These are phyloP conservation scores for Hyles vespertilio DNA, from an alignment of 1,140 invertebrate genomes.

Conservation along the genomic window DNA sequence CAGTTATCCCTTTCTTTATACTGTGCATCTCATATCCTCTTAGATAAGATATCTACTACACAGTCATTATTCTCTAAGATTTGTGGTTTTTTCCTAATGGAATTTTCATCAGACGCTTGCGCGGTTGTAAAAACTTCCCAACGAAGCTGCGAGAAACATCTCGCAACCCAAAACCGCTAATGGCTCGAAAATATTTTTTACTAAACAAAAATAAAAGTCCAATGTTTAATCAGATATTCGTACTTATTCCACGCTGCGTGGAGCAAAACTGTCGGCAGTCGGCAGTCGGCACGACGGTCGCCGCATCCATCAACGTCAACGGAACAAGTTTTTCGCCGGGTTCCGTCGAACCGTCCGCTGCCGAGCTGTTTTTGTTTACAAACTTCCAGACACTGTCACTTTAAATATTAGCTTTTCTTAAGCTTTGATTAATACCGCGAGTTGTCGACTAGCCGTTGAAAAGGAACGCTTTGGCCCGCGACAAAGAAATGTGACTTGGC, in stretches of 20 bases:
- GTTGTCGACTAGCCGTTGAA: constrained; percentile 7
- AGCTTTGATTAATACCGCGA: constrained; percentile 30
- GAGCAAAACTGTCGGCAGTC: constrained; percentile 17
- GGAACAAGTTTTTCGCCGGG: constrained; percentile 59
- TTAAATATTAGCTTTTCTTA: constrained; percentile 43
- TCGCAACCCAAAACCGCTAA: too few species aligned
- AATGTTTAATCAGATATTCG: neutral
- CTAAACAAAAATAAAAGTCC: too few species aligned
- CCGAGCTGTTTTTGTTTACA: constrained; percentile 53
- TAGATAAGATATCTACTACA: too few species aligned
- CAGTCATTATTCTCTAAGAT: too few species aligned
- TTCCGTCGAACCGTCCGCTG: constrained; percentile 43
- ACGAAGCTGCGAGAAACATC: too few species aligned
- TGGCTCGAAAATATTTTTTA: too few species aligned
- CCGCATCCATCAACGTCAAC: constrained; percentile 60
- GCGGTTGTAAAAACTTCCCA: too few species aligned
- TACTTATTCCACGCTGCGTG: constrained; percentile 4
- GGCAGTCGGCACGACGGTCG: constrained; percentile 7
- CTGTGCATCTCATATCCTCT: too few species aligned
- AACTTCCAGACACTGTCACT: constrained; percentile 51
- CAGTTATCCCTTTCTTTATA: too few species aligned
- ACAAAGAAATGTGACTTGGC: neutral
- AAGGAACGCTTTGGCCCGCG: neutral
- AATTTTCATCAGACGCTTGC: too few species aligned
- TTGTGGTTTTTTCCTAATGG: too few species aligned